Evolutionary conservation across 2,888 invertebrate species (phyloP).

Genomic region (Lycophotia porphyrea): DNA sequence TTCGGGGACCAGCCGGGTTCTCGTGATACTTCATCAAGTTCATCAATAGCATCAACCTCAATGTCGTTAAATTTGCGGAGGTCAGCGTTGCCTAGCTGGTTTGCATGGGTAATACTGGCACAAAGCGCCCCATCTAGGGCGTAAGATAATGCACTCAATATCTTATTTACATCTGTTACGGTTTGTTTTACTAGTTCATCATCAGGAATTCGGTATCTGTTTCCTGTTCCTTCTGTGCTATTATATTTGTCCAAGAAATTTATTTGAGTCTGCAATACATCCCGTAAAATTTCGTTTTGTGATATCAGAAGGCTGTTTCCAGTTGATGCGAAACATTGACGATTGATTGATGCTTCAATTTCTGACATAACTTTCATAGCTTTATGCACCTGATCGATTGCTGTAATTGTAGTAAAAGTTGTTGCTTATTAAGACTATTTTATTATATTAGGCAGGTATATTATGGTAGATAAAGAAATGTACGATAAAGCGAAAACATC

Average conservation of each 20-base stretch:
- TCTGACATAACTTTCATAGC: constrained; percentile 70
- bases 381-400: constrained; percentile 68
- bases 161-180: constrained; percentile 70
- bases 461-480: not conserved
- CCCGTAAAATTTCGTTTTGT: constrained; percentile 70
- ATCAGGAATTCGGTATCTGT: constrained; percentile 27
- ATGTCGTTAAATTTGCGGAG: constrained; percentile 49
- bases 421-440: not conserved
- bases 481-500: not conserved
- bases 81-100: not conserved
- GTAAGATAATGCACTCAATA: constrained; percentile 73
- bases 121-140: constrained; percentile 76
- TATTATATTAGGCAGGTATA: not conserved
- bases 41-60: constrained; percentile 12
- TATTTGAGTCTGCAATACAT: constrained; percentile 73
- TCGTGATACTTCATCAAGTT: constrained; percentile 48
- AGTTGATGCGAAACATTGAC: constrained; percentile 69
- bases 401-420: constrained; percentile 69
- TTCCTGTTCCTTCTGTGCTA: constrained; percentile 24
- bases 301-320: constrained; percentile 65
- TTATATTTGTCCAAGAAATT: constrained; percentile 69
- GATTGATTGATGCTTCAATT: constrained; percentile 69
- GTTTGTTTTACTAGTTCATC: constrained; percentile 57
- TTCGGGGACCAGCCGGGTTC: constrained; percentile 64
- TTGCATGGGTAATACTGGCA: constrained; percentile 36